Evolutionary conservation across 2,888 invertebrate genomes (phyloP), one percentile per base, ranked within the genome.

Genomic region (Acrobasis consociella): DNA sequence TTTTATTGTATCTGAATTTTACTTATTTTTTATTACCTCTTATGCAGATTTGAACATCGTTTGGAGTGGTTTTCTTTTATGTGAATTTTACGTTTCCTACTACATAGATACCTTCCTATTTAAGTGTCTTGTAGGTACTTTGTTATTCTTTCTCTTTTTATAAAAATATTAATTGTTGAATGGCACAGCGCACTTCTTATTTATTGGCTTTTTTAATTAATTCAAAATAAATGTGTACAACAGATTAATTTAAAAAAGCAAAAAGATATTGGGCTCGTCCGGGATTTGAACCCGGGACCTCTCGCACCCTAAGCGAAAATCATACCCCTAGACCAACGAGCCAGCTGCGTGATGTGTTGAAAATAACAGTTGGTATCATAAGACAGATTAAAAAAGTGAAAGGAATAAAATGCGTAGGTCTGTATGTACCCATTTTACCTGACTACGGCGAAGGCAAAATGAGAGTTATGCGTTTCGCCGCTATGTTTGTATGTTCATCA

Each of bases 321-420:
- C 91, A 93, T 93, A 93, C 92, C 92, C 91, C 92, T 93, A 92
- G 93, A 92, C 93, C 92, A 92, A 93, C 91, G 92, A 92, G 91
- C 91, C 91, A 75, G 66, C 72, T 84, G 68, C 0, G 0, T 0
- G 0, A 0, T 0, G 0, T 0, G 0, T 0, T 52, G 65, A 86
- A 86, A 81, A 70, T 71, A 49, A 53, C 31, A 9, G 9, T 37
- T 55, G 49, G 7, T 55, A 55, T 53, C 13, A 38, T 37, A 16
- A 59, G 11, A 15, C 37, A 31, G 10, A 13, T 17, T 42, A n/a
- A 17, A 51, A 39, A 58, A 60, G 51, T 51, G 52, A 50, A 49
- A 51, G 60, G 60, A 9, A 15, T 16, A 16, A 3, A 13, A 42
- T 10, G 42, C 42, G 3, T 22, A 22, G 22, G 22, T n/a, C n/a